These are phyloP conservation scores for Proisotoma minuta DNA, from an alignment of 2,888 invertebrate species.

Conservation along the genomic window DNA sequence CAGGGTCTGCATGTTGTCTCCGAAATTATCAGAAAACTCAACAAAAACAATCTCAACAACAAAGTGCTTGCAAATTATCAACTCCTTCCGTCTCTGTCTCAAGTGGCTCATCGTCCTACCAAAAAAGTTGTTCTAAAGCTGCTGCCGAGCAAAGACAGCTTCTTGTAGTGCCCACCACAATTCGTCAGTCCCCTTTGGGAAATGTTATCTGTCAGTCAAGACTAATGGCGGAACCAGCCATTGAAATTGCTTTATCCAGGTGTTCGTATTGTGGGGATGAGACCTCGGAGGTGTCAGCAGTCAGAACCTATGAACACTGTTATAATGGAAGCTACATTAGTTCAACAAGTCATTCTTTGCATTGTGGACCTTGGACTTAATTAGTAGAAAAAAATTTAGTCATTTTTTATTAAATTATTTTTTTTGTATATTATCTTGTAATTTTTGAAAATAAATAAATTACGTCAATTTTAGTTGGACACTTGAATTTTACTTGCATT, in stretches of 20 bases:
- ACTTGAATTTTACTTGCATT: no score
- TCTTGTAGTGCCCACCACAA: slow-evolving; percentile 22
- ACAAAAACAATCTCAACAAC: slow-evolving; percentile 34
- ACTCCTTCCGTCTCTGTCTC: slow-evolving; percentile 34
- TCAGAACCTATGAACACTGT: slow-evolving; percentile 43
- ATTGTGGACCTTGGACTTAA: slow-evolving; percentile 46
- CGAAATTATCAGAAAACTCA: slow-evolving; percentile 38
- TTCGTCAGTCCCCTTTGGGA: slow-evolving; percentile 21
- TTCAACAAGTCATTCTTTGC: slow-evolving; percentile 41
- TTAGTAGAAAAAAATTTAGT: not conserved
- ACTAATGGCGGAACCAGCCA: slow-evolving; percentile 31
- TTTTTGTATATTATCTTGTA: slow-evolving; percentile 45
- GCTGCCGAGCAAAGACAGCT: slow-evolving; percentile 21
- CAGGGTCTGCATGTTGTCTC: slow-evolving; percentile 41
- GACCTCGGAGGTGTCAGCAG: slow-evolving; percentile 31
- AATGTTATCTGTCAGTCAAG: slow-evolving; percentile 31
- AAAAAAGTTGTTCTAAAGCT: slow-evolving; percentile 7
- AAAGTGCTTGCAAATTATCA: slow-evolving; percentile 36
- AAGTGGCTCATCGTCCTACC: slow-evolving; percentile 28
- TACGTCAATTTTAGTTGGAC: no score
- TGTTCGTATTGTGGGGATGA: slow-evolving; percentile 44
- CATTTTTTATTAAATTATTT: no score
- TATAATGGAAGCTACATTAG: slow-evolving; percentile 40
- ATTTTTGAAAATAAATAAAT: slow-evolving; percentile 17
- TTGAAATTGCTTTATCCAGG: slow-evolving; percentile 42